A percentile compares a stretch with the other conserved stretches of the same genome.
Evolutionary conservation across 2,797 vertebrate genomes (phyloP).

Genomic region (Clamator glandarius): DNA sequence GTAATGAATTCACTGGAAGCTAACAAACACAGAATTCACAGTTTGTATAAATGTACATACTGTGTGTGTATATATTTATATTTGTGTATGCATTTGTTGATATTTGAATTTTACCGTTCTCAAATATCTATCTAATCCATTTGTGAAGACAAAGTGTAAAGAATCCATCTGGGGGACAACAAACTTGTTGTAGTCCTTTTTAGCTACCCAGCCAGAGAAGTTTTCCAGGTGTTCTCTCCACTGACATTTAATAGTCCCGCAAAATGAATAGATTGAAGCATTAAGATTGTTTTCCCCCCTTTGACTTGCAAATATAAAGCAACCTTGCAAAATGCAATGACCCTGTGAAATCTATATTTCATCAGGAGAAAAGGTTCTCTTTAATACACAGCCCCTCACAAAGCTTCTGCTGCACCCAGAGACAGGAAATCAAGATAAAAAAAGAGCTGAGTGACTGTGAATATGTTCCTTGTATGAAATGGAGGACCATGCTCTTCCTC

Average conservation of each 20-base stretch:
- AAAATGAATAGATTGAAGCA: not conserved
- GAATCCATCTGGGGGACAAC: not conserved
- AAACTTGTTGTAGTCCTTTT: not conserved
- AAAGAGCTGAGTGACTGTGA: rapidly evolving
- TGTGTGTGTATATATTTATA: not conserved
- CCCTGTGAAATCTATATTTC: not conserved
- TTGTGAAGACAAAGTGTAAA: conserved; percentile 1
- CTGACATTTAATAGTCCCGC: not conserved
- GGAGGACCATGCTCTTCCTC: not conserved
- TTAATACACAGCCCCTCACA: not conserved
- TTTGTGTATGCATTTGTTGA: not conserved
- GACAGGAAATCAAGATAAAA: not conserved
- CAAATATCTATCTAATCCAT: conserved; percentile 3
- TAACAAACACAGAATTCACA: not conserved
- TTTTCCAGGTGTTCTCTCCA: not conserved
- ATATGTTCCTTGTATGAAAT: not conserved
- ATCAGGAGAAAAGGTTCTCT: not conserved
- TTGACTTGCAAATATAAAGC: not conserved
- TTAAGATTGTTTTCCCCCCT: not conserved
- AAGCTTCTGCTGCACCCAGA: not conserved
- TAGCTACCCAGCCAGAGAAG: not conserved
- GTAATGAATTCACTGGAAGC: not conserved
- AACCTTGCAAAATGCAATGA: not conserved
- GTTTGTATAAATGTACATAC: conserved; percentile 20
- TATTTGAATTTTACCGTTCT: not conserved